Percentiles rank a stretch among this genome's conserved stretches.
Conservation (phyloP, 2,797 vertebrate species). For the Melanotaenia trifasciata region DNA sequence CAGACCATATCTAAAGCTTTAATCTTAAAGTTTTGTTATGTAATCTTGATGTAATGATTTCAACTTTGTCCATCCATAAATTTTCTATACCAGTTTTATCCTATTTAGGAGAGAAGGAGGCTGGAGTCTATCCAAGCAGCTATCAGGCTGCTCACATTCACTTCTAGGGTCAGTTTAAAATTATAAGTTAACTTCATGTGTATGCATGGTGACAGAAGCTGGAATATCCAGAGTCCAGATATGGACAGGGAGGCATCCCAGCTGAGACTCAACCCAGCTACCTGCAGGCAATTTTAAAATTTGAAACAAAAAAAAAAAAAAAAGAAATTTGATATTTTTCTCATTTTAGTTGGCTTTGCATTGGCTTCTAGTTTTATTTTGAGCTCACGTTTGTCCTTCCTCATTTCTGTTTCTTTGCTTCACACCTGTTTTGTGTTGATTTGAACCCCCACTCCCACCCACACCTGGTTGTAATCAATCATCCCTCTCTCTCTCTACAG, state of each 20-base stretch:
- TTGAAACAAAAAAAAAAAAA: too few species aligned
- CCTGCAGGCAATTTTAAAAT: too few species aligned
- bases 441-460: background rate
- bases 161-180: too few species aligned
- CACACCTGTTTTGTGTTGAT: background rate
- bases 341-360: background rate
- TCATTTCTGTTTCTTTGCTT: background rate
- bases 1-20: background rate
- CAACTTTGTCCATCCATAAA: background rate
- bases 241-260: too few species aligned
- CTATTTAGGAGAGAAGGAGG: too few species aligned
- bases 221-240: too few species aligned
- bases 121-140: too few species aligned
- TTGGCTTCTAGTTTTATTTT: background rate
- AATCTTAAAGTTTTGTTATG: background rate
- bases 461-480: background rate
- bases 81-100: too few species aligned
- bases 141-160: too few species aligned
- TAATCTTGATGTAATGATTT: background rate
- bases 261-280: too few species aligned
- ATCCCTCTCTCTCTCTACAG: background rate
- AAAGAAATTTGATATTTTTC: background rate
- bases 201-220: too few species aligned
- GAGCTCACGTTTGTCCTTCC: background rate
- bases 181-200: too few species aligned